phyloP scores from a whole-genome alignment of 2,113 vertebrate genomes.

The Tetrao urogallus region DNA sequence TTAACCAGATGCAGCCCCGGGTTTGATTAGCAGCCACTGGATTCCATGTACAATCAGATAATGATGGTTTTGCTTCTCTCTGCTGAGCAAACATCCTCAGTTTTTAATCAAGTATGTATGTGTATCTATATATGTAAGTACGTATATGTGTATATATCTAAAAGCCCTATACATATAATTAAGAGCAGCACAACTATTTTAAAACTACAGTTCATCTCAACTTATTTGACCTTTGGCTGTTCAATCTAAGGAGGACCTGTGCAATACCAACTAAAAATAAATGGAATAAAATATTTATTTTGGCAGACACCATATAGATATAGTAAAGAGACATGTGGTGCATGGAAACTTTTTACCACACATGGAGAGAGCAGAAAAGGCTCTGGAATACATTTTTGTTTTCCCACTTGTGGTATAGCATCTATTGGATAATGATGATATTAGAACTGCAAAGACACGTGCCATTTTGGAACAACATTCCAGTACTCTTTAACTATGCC shows the following conservation, averaged over 20 bases:
- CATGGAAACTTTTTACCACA: conserved; percentile 76
- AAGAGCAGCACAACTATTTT: conserved; percentile 61
- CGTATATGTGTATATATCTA: not conserved
- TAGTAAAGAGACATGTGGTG: conserved; percentile 70
- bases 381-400: conserved; percentile 74
- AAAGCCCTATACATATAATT: conserved; percentile 68
- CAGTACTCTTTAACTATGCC: conserved; percentile 29
- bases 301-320: conserved; percentile 75
- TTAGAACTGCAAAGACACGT: conserved; percentile 72
- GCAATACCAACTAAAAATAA: conserved; percentile 77
- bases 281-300: conserved; percentile 79
- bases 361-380: conserved; percentile 71
- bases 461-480: conserved; percentile 66
- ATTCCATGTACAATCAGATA: conserved; percentile 86
- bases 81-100: conserved; percentile 77
- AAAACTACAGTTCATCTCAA: conserved; percentile 77
- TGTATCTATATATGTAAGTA: not conserved
- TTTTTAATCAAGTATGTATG: conserved; percentile 81
- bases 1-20: conserved; percentile 81
- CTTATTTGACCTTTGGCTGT: conserved; percentile 77
- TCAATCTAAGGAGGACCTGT: conserved; percentile 74
- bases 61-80: conserved; percentile 80
- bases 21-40: conserved; percentile 83
- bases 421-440: conserved; percentile 78
- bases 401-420: conserved; percentile 75